Conservation (phyloP, 2,797 vertebrate genomes). For the Myotis findleyi region DNA sequence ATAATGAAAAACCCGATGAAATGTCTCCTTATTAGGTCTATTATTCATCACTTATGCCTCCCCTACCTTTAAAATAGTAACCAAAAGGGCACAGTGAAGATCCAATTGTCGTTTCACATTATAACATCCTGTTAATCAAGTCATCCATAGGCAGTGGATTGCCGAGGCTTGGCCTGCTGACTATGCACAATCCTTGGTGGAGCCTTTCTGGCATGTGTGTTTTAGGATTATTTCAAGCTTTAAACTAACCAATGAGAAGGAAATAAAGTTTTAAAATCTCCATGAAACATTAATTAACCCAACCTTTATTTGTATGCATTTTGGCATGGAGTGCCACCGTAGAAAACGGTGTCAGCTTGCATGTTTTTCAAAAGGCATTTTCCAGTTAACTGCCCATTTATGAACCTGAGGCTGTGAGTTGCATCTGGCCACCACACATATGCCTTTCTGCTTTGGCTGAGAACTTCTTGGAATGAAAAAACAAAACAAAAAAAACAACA, state of each 20-base stretch:
- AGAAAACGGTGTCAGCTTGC: not conserved
- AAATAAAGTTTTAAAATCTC: slow-evolving; percentile 16
- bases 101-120: not conserved
- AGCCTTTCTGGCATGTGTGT: not conserved
- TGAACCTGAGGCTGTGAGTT: not conserved
- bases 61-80: slow-evolving; percentile 41
- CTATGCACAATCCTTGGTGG: not conserved
- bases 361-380: not conserved
- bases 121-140: not conserved
- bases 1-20: slow-evolving; percentile 64
- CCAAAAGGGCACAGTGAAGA: not conserved
- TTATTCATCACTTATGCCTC: slow-evolving; percentile 21
- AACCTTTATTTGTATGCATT: not conserved
- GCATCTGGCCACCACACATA: too few species aligned
- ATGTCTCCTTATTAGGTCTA: slow-evolving; percentile 51
- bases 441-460: not conserved
- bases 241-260: not conserved
- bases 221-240: not conserved
- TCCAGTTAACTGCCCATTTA: not conserved
- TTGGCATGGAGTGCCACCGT: not conserved
- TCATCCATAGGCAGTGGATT: not conserved
- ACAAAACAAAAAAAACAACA: not conserved
- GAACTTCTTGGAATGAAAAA: not conserved
- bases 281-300: not conserved
- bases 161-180: not conserved